These are phyloP conservation scores for Scatophagus argus DNA, from an alignment of 2,113 vertebrate species.

Conservation along the genomic window DNA sequence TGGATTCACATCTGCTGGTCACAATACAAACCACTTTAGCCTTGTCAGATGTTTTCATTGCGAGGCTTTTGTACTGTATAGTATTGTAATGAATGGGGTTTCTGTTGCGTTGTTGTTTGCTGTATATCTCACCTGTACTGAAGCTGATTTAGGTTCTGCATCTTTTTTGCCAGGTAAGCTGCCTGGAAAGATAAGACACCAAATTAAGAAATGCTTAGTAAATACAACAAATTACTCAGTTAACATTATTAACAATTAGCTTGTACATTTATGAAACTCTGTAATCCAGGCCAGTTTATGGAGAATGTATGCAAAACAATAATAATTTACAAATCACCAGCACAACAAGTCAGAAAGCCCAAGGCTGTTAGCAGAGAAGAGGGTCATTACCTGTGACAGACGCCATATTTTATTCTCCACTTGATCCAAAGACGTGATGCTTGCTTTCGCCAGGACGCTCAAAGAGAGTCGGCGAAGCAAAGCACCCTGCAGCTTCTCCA, in stretches of 20 bases:
- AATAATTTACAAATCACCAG: too few relatives aligned
- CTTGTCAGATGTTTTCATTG: neutral
- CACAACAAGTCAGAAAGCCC: neutral
- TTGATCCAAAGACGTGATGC: conserved; percentile 67
- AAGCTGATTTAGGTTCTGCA: conserved; percentile 26
- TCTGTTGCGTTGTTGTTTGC: neutral
- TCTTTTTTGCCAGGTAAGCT: conserved; percentile 58
- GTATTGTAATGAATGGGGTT: neutral
- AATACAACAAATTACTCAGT: neutral
- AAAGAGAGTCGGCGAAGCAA: conserved; percentile 71
- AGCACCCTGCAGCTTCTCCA: conserved; percentile 45
- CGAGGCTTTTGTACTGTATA: neutral
- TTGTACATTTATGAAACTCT: neutral
- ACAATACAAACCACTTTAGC: neutral
- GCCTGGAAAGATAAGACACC: conserved; percentile 60
- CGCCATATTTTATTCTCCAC: conserved; percentile 66
- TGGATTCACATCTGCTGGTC: too few relatives aligned
- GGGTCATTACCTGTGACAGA: conserved; percentile 72
- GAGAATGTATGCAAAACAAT: neutral
- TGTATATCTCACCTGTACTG: conserved; percentile 47
- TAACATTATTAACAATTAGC: neutral
- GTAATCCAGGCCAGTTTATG: neutral
- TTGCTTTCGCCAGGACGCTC: conserved; percentile 52
- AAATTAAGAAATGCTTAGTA: neutral
- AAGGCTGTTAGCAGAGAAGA: neutral